These are phyloP conservation scores for Mystacides longicornis DNA, from an alignment of 2,888 invertebrate species.

Conservation along the genomic window DNA sequence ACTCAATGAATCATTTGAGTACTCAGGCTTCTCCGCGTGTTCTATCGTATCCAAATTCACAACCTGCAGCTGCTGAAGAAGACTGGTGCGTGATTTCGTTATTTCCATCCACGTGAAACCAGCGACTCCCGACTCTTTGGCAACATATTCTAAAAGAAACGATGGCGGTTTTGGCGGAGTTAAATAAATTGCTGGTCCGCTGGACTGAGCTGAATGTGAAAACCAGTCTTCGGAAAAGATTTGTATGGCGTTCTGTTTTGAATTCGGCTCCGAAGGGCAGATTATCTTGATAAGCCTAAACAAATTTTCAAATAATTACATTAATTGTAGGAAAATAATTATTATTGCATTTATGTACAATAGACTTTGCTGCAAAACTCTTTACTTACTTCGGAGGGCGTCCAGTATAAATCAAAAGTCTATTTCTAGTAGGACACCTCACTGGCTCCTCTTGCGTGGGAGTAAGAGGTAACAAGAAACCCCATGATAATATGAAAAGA, in stretches of 20 bases:
- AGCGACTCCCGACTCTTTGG: slow-evolving; percentile 65
- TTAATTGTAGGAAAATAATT: too few relatives aligned
- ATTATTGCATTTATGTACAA: too few relatives aligned
- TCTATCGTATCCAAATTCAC: slow-evolving; percentile 34
- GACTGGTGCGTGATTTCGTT: slow-evolving; percentile 46
- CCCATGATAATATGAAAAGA: slow-evolving; percentile 77
- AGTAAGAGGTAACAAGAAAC: slow-evolving; percentile 61
- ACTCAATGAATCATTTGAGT: slow-evolving; percentile 35
- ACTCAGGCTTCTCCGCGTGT: slow-evolving; percentile 28
- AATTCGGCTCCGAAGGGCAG: slow-evolving; percentile 64
- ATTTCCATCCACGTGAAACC: slow-evolving; percentile 75
- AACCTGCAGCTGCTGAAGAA: slow-evolving; percentile 32
- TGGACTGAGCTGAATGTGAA: slow-evolving; percentile 34
- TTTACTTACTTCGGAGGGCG: slow-evolving; percentile 46
- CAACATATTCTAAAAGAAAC: slow-evolving; percentile 44
- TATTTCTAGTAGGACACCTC: slow-evolving; percentile 69
- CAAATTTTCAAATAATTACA: too few relatives aligned
- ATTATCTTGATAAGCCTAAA: slow-evolving; percentile 54
- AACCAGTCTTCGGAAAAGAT: slow-evolving; percentile 78
- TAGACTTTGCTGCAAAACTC: background rate
- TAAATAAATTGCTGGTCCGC: slow-evolving; percentile 20
- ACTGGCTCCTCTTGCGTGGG: slow-evolving; percentile 54
- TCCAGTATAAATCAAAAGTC: slow-evolving; percentile 75
- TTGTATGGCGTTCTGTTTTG: slow-evolving; percentile 61
- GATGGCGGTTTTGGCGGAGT: slow-evolving; percentile 24